Percentiles rank a stretch among this genome's conserved stretches.
Conservation (phyloP, 2,113 vertebrate species). For the Nycticorax nycticorax region DNA sequence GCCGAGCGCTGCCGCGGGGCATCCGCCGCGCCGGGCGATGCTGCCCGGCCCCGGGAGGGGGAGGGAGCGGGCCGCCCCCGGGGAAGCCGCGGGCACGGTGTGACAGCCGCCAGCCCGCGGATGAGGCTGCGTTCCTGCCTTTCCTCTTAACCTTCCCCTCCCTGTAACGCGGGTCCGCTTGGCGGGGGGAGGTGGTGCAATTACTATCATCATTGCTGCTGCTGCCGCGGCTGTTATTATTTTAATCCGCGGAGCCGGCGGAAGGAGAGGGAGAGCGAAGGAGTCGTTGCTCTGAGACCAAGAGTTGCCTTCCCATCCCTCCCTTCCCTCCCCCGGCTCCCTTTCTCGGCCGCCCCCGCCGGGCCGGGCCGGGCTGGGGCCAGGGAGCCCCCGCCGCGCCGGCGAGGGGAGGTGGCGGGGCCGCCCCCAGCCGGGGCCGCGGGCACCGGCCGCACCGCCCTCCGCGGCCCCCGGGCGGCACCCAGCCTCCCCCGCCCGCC, state of each 20-base stretch:
- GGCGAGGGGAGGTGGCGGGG: neutral
- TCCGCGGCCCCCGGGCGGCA: neutral
- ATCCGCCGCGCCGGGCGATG: neutral
- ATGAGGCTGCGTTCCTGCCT: neutral
- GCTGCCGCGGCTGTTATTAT: neutral
- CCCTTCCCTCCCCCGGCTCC: neutral
- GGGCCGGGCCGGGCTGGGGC: neutral
- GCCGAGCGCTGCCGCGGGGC: neutral
- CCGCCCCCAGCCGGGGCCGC: neutral
- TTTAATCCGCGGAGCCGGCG: neutral
- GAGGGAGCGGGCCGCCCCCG: neutral
- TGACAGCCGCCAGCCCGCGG: neutral
- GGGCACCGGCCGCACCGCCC: neutral
- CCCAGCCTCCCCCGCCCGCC: neutral
- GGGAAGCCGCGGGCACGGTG: neutral
- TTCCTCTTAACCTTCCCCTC: neutral
- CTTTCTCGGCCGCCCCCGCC: neutral
- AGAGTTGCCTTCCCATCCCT: neutral
- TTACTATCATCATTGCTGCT: neutral
- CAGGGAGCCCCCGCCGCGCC: neutral
- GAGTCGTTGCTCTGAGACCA: neutral
- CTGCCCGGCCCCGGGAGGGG: neutral
- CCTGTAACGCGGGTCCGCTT: neutral
- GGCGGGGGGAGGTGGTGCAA: neutral
- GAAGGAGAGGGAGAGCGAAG: neutral